Evolutionary conservation across 2,888 invertebrate genomes (phyloP).

Genomic region (Hydroisotoma schaefferi): DNA sequence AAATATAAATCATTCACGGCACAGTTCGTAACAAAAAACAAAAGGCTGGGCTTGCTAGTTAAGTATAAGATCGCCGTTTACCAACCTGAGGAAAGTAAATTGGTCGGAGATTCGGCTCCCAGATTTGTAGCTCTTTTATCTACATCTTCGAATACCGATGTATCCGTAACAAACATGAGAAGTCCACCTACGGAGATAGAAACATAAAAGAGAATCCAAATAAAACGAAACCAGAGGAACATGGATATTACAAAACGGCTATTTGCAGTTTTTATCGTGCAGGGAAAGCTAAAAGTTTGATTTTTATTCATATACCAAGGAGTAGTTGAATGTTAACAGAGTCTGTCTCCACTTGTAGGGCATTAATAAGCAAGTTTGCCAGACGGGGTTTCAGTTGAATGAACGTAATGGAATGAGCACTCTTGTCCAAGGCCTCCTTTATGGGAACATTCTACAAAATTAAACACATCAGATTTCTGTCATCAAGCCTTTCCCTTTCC

Average conservation of each 20-base stretch:
- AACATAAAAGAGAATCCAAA: constrained; percentile 2
- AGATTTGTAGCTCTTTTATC: constrained; percentile 56
- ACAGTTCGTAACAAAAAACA: constrained; percentile 26
- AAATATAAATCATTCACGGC: constrained; percentile 51
- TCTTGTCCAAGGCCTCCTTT: constrained; percentile 50
- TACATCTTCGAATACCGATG: constrained; percentile 69
- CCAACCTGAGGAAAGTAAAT: constrained; percentile 68
- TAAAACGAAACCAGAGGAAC: too few relatives aligned
- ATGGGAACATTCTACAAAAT: constrained; percentile 52
- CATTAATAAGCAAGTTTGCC: constrained; percentile 76
- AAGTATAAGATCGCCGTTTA: too few relatives aligned
- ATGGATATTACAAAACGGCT: too few relatives aligned
- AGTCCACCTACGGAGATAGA: constrained; percentile 61
- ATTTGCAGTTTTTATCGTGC: too few relatives aligned
- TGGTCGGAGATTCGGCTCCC: constrained; percentile 58
- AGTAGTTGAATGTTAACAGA: constrained; percentile 83
- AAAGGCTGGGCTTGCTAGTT: not conserved
- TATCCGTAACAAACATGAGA: constrained; percentile 72
- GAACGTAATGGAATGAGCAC: constrained; percentile 56
- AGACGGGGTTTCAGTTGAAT: constrained; percentile 69
- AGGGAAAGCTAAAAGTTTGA: too few relatives aligned
- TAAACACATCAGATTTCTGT: not conserved
- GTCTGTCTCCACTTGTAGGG: constrained; percentile 78
- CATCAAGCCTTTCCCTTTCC: not conserved
- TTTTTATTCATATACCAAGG: constrained; percentile 62